These are phyloP conservation scores for Cephus pygmeus DNA, from an alignment of 2,888 invertebrate genomes.

Conservation along the genomic window DNA sequence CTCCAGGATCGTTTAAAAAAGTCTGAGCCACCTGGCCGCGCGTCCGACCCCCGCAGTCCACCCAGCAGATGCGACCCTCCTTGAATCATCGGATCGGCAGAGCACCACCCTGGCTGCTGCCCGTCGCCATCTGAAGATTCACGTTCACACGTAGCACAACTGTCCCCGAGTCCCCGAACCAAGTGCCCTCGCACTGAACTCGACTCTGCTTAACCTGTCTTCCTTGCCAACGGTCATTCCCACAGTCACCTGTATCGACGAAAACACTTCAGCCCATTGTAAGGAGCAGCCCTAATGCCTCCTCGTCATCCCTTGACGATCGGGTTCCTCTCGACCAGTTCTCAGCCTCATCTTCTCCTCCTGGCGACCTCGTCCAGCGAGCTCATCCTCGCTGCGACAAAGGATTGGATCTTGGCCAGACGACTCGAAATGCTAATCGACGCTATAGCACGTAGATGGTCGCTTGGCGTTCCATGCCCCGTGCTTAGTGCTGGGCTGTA, in stretches of 20 bases:
- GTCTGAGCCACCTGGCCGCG: conserved; percentile 47
- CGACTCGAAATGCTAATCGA: too few species aligned
- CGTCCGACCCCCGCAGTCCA: conserved; percentile 44
- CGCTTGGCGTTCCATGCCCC: too few species aligned
- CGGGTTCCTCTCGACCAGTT: conserved; percentile 3
- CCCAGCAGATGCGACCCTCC: conserved; percentile 37
- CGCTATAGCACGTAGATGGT: too few species aligned
- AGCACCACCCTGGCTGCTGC: too few species aligned
- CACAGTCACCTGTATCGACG: conserved; percentile 61
- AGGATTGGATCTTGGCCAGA: too few species aligned
- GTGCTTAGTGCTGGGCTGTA: too few species aligned
- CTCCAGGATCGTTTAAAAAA: conserved; percentile 31
- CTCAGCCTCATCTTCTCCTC: too few species aligned
- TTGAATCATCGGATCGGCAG: too few species aligned
- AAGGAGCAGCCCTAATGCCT: conserved; percentile 46
- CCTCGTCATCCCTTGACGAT: conserved; percentile 39
- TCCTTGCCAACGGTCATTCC: conserved; percentile 59
- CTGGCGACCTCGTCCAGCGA: too few species aligned
- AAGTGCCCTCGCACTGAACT: background rate
- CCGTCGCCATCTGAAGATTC: too few species aligned
- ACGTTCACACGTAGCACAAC: too few species aligned
- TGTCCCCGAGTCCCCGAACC: background rate
- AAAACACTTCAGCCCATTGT: conserved; percentile 53
- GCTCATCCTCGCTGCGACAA: too few species aligned
- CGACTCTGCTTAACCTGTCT: conserved; percentile 5